Evolutionary conservation across 2,888 invertebrate species (phyloP).

Genomic region (Drosophila rubida): DNA sequence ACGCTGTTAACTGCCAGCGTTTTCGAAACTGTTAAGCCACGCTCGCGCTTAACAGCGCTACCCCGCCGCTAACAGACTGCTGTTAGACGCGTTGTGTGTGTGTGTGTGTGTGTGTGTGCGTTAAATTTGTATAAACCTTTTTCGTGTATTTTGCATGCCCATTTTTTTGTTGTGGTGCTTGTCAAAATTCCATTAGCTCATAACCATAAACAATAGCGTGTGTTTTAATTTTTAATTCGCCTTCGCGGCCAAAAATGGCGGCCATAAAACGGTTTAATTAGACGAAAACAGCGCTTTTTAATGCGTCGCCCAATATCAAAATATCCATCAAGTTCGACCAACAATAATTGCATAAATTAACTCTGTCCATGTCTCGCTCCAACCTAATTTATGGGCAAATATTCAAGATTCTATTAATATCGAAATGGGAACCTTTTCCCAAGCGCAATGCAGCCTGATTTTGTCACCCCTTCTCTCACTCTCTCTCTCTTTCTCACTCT

Average conservation of each 20-base stretch:
- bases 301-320: neutral
- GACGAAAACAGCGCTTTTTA: conserved; percentile 1
- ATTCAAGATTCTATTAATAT: neutral
- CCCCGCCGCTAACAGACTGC: conserved; percentile 35
- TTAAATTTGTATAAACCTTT: conserved; percentile 11
- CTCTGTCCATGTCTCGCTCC: neutral
- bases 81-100: conserved; percentile 10
- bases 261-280: conserved; percentile 31
- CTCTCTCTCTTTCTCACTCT: conserved; percentile 22
- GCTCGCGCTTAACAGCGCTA: conserved; percentile 5
- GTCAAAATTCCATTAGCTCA: conserved; percentile 54
- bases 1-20: conserved; percentile 36
- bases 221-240: conserved; percentile 26
- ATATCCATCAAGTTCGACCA: neutral
- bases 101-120: neutral
- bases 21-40: conserved; percentile 48
- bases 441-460: conserved; percentile 43
- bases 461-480: conserved; percentile 59
- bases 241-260: conserved; percentile 36
- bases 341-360: conserved; percentile 1
- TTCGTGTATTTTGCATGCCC: conserved; percentile 11
- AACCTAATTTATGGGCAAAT: neutral
- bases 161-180: conserved; percentile 37
- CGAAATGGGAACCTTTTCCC: conserved; percentile 39
- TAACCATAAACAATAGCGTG: conserved; percentile 48